phyloP scores from a whole-genome alignment of 23 tunicate species.

The Aplidium turbinatum region DNA sequence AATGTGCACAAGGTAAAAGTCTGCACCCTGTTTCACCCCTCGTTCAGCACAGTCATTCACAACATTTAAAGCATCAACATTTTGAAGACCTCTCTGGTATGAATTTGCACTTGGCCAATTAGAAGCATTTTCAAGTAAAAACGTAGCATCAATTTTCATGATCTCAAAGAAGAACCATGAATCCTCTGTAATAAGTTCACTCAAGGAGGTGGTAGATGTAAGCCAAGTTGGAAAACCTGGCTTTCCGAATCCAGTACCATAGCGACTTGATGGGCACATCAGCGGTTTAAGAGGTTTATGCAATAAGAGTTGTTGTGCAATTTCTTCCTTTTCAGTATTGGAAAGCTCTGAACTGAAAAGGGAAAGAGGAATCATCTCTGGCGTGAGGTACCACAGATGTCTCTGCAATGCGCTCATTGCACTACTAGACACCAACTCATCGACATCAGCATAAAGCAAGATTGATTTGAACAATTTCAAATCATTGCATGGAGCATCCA shows the following conservation, averaged over 20 bases:
- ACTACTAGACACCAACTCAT: conserved; percentile 6
- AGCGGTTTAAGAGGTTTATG: not conserved
- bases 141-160: conserved; percentile 6
- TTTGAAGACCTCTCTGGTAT: conserved; percentile 16
- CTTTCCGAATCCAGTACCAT: conserved; percentile 20
- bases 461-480: not conserved
- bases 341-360: conserved; percentile 4
- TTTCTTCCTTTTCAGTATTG: conserved; percentile 1
- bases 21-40: conserved; percentile 14
- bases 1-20: conserved; percentile 18
- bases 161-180: conserved; percentile 20
- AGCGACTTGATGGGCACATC: not conserved
- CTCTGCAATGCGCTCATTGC: not conserved
- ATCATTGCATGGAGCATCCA: conserved; percentile 13
- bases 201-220: not conserved
- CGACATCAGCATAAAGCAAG: conserved; percentile 12
- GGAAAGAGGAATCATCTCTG: conserved; percentile 14
- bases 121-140: conserved; percentile 12
- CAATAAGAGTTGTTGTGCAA: conserved; percentile 5
- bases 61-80: conserved; percentile 13
- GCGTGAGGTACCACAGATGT: conserved; percentile 13
- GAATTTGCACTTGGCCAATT: conserved; percentile 2
- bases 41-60: conserved; percentile 16
- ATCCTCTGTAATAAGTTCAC: conserved; percentile 17
- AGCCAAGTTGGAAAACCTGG: conserved; percentile 1